Percentiles rank a stretch among this genome's conserved stretches.
Evolutionary conservation across 2,888 invertebrate species (phyloP).

Genomic region (Venusia cambrica): DNA sequence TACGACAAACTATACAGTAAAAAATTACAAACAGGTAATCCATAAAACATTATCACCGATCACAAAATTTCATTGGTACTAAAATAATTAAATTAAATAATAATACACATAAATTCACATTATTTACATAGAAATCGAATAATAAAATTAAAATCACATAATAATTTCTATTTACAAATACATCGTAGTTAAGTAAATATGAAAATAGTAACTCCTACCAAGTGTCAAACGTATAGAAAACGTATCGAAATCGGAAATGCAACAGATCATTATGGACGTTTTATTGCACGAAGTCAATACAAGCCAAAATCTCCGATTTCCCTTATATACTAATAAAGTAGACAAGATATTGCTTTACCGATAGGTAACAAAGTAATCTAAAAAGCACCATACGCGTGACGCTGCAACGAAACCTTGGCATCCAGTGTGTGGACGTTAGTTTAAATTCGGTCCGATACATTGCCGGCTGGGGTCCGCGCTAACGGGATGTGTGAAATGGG

Average conservation of each 20-base stretch:
- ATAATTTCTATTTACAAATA: conserved; percentile 69
- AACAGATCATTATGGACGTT: conserved; percentile 33
- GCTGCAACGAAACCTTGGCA: conserved; percentile 54
- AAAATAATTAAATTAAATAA: conserved; percentile 57
- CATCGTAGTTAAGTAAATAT: conserved; percentile 30
- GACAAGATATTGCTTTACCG: conserved; percentile 51
- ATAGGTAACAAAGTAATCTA: conserved; percentile 39
- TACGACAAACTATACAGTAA: conserved; percentile 69
- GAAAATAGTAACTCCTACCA: conserved; percentile 31
- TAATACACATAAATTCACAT: conserved; percentile 69
- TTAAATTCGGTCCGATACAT: conserved; percentile 61
- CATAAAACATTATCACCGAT: conserved; percentile 57
- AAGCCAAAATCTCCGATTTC: conserved; percentile 50
- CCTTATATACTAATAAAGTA: conserved; percentile 38
- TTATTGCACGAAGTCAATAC: conserved; percentile 51
- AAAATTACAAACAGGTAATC: conserved; percentile 66
- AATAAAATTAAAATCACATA: conserved; percentile 68
- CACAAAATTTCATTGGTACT: conserved; percentile 62
- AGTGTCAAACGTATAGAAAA: conserved; percentile 30
- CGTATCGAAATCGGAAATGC: conserved; percentile 22
- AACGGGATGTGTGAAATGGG: conserved; percentile 29
- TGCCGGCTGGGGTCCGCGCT: conserved; percentile 40
- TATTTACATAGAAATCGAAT: conserved; percentile 64
- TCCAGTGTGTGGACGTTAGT: conserved; percentile 52
- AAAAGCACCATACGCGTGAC: conserved; percentile 69